phyloP scores from a whole-genome alignment of 2,888 invertebrate species.

The Eumacrocentrus americanus region DNA sequence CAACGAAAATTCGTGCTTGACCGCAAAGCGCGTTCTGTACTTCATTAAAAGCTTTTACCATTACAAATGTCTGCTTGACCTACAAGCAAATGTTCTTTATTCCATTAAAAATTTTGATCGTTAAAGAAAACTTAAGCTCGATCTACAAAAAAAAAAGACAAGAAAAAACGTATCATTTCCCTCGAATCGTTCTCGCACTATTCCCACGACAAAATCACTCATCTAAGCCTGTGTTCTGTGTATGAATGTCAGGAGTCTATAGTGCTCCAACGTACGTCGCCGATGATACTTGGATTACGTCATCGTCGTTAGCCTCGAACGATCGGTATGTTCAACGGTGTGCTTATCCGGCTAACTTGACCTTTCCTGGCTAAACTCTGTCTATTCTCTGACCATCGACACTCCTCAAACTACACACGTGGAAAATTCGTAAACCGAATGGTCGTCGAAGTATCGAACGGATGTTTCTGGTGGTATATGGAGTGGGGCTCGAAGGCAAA shows the following conservation, averaged over 20 bases:
- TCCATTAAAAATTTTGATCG: no score
- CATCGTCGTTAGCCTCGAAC: constrained; percentile 11
- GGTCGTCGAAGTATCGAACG: not conserved
- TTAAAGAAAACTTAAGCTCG: no score
- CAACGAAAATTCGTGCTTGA: no score
- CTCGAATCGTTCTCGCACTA: not conserved
- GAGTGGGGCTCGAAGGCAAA: no score
- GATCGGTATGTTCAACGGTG: constrained; percentile 15
- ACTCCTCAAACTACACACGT: not conserved
- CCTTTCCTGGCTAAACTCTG: constrained; percentile 13
- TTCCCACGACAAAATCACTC: not conserved
- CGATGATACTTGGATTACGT: constrained; percentile 17
- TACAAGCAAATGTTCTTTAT: no score
- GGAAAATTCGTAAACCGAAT: not conserved
- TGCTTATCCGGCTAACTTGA: constrained; percentile 14
- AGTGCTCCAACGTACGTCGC: not conserved
- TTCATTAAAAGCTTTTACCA: no score
- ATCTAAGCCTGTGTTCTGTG: not conserved
- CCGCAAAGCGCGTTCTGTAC: no score
- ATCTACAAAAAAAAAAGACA: no score
- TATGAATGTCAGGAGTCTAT: not conserved
- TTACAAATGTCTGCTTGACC: no score
- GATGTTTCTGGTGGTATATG: not conserved
- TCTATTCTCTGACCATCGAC: not conserved
- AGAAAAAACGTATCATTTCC: no score